Conservation (phyloP, 2,888 invertebrate genomes). For the Macroteleia sp. region DNA sequence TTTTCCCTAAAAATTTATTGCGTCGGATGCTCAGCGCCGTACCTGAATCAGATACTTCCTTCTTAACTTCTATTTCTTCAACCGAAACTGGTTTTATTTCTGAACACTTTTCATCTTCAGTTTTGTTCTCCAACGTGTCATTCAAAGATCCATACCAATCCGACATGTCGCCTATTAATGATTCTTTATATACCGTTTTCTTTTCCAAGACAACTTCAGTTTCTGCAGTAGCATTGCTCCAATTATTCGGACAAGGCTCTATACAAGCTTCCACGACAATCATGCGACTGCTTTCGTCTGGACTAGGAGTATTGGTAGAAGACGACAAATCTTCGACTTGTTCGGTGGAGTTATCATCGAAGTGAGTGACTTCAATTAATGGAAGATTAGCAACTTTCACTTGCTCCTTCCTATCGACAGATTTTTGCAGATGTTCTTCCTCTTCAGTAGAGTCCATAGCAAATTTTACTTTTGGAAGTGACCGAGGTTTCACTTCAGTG, state of each 20-base stretch:
- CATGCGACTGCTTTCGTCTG: conserved; percentile 8
- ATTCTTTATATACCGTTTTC: not conserved
- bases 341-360: not conserved
- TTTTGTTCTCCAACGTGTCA: not conserved
- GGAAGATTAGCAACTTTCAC: not conserved
- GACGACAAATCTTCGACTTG: conserved; percentile 6
- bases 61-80: too few relatives aligned
- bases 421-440: too few relatives aligned
- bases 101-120: too few relatives aligned
- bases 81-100: too few relatives aligned
- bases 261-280: conserved; percentile 48
- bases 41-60: too few relatives aligned
- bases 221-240: not conserved
- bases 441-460: conserved; percentile 73
- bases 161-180: not conserved
- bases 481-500: conserved; percentile 1
- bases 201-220: not conserved
- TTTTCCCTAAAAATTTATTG: conserved; percentile 77
- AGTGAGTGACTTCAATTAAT: conserved; percentile 23
- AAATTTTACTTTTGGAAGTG: conserved; percentile 75
- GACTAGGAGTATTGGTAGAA: not conserved
- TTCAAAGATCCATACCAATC: conserved; percentile 19
- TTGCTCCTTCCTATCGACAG: too few relatives aligned
- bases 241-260: conserved; percentile 6
- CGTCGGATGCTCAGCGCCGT: conserved; percentile 69